Evolutionary conservation across 2,113 vertebrate species (phyloP).

Genomic region (Dermatemys mawii): DNA sequence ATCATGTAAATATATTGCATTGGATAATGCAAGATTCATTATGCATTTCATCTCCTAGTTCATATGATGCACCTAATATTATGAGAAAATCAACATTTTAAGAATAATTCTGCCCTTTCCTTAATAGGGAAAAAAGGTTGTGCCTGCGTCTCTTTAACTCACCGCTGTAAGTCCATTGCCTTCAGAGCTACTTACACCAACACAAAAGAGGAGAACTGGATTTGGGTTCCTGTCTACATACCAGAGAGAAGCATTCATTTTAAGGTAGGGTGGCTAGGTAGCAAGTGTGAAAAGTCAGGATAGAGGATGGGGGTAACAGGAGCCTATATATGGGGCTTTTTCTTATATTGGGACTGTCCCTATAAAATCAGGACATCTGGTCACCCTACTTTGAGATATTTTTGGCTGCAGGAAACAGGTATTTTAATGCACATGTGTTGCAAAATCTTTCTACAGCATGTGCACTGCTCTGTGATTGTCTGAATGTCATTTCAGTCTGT

Average conservation of each 20-base stretch:
- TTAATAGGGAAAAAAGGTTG: not conserved
- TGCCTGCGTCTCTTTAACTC: not conserved
- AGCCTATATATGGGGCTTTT: too few relatives aligned
- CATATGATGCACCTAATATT: too few relatives aligned
- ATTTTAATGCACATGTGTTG: not conserved
- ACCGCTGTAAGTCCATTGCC: not conserved
- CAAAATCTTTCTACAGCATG: slow-evolving; percentile 20
- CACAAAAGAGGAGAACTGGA: not conserved
- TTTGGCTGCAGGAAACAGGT: not conserved
- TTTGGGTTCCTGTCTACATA: not conserved
- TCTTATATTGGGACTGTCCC: too few relatives aligned
- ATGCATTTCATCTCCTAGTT: too few relatives aligned
- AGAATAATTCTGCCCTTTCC: too few relatives aligned
- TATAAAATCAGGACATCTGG: too few relatives aligned
- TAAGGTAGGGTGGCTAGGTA: not conserved
- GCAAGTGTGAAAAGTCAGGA: too few relatives aligned
- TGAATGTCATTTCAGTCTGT: slow-evolving; percentile 26
- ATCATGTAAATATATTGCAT: too few relatives aligned
- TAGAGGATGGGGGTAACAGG: too few relatives aligned
- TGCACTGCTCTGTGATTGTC: slow-evolving; percentile 15
- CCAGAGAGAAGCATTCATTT: fast-evolving
- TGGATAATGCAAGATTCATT: too few relatives aligned
- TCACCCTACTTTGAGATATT: fast-evolving
- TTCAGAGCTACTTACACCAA: not conserved
- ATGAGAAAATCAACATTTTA: too few relatives aligned